Conservation (phyloP, 2,113 vertebrate genomes). For the Perca flavescens region DNA sequence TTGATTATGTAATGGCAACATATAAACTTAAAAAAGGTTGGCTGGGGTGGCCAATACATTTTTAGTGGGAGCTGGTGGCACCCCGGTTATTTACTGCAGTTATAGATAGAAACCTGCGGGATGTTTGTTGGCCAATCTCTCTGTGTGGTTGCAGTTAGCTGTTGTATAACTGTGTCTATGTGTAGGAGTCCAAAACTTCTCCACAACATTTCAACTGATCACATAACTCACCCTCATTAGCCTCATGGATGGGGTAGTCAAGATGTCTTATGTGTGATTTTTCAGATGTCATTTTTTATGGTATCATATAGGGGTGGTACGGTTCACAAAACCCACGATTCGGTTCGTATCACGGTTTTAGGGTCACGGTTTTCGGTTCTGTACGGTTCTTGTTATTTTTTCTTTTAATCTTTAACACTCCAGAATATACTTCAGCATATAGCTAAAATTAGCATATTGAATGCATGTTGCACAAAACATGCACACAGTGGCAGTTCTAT, state of each 20-base stretch:
- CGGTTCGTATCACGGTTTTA: too few species aligned
- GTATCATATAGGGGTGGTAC: not conserved
- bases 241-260: conserved; percentile 25
- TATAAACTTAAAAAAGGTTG: not conserved
- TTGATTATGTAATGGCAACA: not conserved
- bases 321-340: too few species aligned
- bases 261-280: conserved; percentile 37
- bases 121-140: conserved; percentile 19
- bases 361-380: too few species aligned
- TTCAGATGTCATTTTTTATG: not conserved
- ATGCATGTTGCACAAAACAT: too few species aligned
- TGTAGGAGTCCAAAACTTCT: conserved; percentile 67
- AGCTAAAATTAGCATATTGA: too few species aligned
- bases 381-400: too few species aligned
- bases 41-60: not conserved
- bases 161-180: conserved; percentile 59
- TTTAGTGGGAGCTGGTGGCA: conserved; percentile 36
- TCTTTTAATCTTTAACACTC: too few species aligned
- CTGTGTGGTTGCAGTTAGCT: conserved; percentile 29
- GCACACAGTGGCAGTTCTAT: too few species aligned
- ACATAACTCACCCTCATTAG: conserved; percentile 57
- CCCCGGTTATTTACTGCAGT: conserved; percentile 24
- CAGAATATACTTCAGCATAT: too few species aligned
- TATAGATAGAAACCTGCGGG: conserved; percentile 30
- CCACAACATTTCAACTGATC: conserved; percentile 40